These are phyloP conservation scores for Syndactyla subalaris DNA, from an alignment of 2,797 vertebrate species.

Conservation along the genomic window DNA sequence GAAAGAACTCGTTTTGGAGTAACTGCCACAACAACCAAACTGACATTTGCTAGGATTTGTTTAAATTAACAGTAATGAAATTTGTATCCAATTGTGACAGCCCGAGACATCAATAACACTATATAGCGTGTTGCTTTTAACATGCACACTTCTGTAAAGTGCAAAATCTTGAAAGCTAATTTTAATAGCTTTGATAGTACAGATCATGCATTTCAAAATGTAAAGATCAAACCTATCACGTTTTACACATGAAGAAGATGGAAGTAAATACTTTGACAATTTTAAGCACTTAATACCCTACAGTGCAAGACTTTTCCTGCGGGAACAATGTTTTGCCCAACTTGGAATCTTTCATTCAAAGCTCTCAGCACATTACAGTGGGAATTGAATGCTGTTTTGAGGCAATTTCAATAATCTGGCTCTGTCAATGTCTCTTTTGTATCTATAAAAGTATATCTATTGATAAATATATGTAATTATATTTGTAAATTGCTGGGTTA, in stretches of 20 bases:
- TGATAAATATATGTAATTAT: not conserved
- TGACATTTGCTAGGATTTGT: not conserved
- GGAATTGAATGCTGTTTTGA: not conserved
- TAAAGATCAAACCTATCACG: not conserved
- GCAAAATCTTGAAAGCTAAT: not conserved
- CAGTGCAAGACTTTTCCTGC: not conserved
- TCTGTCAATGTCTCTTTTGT: not conserved
- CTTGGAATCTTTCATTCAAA: not conserved
- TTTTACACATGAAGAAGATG: not conserved
- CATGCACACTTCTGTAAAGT: not conserved
- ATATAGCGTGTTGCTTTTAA: not conserved
- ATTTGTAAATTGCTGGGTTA: not conserved
- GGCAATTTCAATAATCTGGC: not conserved
- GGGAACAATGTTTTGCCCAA: not conserved
- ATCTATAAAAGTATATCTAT: not conserved
- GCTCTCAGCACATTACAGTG: not conserved
- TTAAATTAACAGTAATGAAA: slow-evolving; percentile 22
- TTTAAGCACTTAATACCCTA: not conserved
- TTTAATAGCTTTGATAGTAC: not conserved
- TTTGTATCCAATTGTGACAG: not conserved
- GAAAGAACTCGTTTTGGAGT: not conserved
- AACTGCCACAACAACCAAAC: not conserved
- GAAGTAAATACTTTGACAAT: not conserved
- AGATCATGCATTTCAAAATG: not conserved
- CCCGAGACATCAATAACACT: not conserved